Conservation (phyloP, 2,797 vertebrate genomes). For the Tangara arthus region DNA sequence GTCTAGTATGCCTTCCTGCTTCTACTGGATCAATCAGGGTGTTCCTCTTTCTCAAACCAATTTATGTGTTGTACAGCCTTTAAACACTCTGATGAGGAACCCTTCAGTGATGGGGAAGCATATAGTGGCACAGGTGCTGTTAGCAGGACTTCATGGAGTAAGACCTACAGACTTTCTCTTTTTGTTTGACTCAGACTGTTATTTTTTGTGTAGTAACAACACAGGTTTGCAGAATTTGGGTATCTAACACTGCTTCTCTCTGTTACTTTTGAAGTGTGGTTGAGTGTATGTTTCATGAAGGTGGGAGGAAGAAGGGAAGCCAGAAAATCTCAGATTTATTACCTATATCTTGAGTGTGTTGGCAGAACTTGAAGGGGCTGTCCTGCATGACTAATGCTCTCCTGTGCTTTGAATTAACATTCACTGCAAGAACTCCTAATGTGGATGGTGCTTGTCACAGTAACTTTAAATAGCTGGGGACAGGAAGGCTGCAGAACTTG, state of each 20-base stretch:
- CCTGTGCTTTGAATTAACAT: neutral
- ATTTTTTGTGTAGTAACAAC: neutral
- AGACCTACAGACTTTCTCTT: constrained; percentile 2
- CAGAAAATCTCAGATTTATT: neutral
- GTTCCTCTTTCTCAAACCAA: constrained; percentile 43
- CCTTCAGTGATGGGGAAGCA: constrained; percentile 81
- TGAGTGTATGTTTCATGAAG: constrained; percentile 7
- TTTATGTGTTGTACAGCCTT: constrained; percentile 79
- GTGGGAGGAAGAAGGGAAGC: constrained; percentile 1
- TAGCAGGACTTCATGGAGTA: constrained; percentile 60
- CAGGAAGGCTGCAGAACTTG: neutral
- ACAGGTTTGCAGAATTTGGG: neutral
- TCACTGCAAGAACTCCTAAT: neutral
- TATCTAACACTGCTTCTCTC: constrained; percentile 38
- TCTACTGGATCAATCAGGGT: neutral
- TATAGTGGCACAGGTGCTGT: constrained; percentile 82
- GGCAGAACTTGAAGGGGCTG: neutral
- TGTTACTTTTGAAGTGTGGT: neutral
- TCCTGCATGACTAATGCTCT: constrained; percentile 12
- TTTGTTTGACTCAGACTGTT: neutral
- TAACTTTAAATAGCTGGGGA: neutral
- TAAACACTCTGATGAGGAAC: constrained; percentile 81
- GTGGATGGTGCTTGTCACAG: neutral
- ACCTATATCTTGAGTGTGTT: neutral
- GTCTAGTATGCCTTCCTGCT: neutral